These are phyloP conservation scores for Tarsius wallacei DNA, from an alignment of 2,797 vertebrate genomes.

Conservation along the genomic window DNA sequence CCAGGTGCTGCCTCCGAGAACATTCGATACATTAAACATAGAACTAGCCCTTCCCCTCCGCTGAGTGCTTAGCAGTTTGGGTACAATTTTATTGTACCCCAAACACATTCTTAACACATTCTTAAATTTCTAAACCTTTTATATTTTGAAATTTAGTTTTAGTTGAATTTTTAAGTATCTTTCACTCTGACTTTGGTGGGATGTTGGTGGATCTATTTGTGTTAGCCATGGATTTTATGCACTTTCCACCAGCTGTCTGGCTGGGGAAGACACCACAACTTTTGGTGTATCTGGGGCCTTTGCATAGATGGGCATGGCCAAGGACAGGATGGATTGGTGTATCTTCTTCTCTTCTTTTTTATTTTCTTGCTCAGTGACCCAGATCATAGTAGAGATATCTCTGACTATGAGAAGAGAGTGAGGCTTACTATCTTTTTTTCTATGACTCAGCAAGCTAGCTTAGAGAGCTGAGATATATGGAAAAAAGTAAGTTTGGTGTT, in stretches of 20 bases:
- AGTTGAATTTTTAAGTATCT: background rate
- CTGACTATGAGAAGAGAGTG: background rate
- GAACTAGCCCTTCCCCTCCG: background rate
- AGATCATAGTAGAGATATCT: background rate
- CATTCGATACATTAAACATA: background rate
- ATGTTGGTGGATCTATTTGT: background rate
- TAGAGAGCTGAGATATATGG: background rate
- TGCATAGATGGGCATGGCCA: background rate
- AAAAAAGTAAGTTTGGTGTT: background rate
- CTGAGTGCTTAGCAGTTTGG: background rate
- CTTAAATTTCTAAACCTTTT: background rate
- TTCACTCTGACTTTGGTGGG: background rate
- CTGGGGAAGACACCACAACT: rapidly evolving
- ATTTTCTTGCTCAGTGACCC: background rate
- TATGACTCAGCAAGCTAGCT: no score
- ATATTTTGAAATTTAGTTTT: background rate
- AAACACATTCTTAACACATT: no score
- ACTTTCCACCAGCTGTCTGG: background rate
- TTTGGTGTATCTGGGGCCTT: background rate
- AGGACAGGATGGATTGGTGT: background rate
- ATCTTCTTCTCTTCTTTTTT: background rate
- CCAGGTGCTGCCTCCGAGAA: background rate
- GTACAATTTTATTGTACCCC: no score
- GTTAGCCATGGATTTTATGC: background rate
- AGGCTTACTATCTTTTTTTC: background rate